A percentile compares a stretch with the other conserved stretches of the same genome.
phyloP scores from a whole-genome alignment of 2,888 invertebrate species.

The Aphidoletes aphidimyza region DNA sequence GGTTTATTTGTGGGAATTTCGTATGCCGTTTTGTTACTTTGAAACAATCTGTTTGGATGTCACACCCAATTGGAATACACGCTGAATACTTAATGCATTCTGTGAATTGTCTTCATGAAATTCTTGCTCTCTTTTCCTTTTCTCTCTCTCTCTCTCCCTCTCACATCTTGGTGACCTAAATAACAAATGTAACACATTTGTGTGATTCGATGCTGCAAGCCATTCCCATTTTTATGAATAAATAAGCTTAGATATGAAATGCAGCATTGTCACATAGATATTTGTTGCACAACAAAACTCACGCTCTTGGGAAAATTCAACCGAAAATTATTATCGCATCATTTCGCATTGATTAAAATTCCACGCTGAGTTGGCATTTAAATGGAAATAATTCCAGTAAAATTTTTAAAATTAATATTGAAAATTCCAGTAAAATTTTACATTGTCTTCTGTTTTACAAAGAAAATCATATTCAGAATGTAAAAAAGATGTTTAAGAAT shows the following conservation, averaged over 20 bases:
- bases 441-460: no score
- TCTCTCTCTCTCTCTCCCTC: no score
- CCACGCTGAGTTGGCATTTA: no score
- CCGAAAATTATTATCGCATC: neutral
- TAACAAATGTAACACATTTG: conserved; percentile 26
- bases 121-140: no score
- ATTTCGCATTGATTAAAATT: conserved; percentile 38
- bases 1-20: neutral
- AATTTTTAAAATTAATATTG: no score
- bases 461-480: no score
- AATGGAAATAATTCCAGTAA: no score
- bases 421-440: no score
- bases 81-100: conserved; percentile 26
- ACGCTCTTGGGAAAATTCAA: neutral
- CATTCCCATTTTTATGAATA: neutral
- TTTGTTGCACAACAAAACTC: neutral
- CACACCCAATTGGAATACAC: conserved; percentile 3
- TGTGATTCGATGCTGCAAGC: neutral
- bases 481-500: no score
- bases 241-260: neutral
- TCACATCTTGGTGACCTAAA: neutral
- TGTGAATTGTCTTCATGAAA: neutral
- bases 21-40: neutral
- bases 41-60: neutral
- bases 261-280: neutral